phyloP scores from a whole-genome alignment of 2,888 invertebrate genomes.

The Caradrina clavipalpis region DNA sequence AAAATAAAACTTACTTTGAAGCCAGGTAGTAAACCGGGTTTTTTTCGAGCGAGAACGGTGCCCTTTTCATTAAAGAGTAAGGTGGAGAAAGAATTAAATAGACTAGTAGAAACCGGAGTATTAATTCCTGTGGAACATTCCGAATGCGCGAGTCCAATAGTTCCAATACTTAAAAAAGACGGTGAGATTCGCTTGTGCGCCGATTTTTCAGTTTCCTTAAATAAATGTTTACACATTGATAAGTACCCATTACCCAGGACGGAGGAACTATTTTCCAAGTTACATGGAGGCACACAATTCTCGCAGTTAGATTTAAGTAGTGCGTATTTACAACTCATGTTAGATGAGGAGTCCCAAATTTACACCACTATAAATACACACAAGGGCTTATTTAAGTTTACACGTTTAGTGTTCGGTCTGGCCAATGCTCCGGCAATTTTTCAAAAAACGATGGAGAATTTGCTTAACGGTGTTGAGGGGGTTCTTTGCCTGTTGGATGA shows the following conservation, averaged over 20 bases:
- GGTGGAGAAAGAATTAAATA: background rate
- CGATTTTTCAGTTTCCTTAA: conserved; percentile 1
- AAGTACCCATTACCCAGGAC: conserved; percentile 1
- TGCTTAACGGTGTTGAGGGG: background rate
- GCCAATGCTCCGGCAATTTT: conserved; percentile 3
- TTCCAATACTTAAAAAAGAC: conserved; percentile 2
- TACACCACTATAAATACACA: conserved; percentile 5
- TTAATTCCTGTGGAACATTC: conserved; percentile 7
- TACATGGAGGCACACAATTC: background rate
- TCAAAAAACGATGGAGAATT: conserved; percentile 4
- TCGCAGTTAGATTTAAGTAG: conserved; percentile 10
- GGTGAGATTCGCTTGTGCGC: conserved; percentile 4
- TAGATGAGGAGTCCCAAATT: background rate
- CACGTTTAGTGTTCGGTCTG: background rate
- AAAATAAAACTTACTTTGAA: conserved; percentile 6
- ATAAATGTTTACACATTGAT: conserved; percentile 9
- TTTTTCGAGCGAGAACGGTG: background rate
- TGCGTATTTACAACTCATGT: conserved; percentile 2
- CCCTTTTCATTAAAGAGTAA: conserved; percentile 1
- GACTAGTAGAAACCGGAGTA: background rate
- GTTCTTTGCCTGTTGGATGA: background rate
- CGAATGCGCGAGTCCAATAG: background rate
- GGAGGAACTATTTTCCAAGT: background rate
- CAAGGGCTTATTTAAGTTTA: conserved; percentile 5
- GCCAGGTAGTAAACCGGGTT: background rate